phyloP scores from a whole-genome alignment of 2,113 vertebrate species.

The Rhizomys pruinosus region DNA sequence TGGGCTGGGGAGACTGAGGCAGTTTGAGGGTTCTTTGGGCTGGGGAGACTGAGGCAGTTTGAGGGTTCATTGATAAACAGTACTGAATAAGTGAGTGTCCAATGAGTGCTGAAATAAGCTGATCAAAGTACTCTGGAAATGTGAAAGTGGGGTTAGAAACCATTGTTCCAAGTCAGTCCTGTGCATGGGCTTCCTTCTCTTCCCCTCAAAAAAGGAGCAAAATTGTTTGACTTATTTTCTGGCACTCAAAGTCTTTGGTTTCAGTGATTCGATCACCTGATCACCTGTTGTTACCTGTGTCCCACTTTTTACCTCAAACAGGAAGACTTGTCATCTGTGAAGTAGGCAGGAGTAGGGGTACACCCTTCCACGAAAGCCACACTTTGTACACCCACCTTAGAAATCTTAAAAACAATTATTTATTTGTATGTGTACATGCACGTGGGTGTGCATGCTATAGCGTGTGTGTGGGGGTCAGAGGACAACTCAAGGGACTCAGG shows the following conservation, averaged over 20 bases:
- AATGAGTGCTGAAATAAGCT: neutral
- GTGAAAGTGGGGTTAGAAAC: neutral
- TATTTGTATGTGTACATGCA: neutral
- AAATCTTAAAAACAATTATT: neutral
- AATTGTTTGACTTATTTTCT: neutral
- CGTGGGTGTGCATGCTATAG: no score
- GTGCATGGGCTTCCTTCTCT: neutral
- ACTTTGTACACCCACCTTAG: neutral
- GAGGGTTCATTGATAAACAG: neutral
- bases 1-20: no score
- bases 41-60: accelerated
- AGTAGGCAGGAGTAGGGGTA: neutral
- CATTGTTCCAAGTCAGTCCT: neutral
- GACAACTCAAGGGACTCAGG: neutral
- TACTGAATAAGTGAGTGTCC: neutral
- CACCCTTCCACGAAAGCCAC: neutral
- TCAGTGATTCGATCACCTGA: neutral
- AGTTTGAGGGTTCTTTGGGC: neutral
- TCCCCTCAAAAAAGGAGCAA: neutral
- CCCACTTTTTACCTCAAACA: no score
- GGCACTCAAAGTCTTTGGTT: neutral
- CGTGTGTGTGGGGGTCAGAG: neutral
- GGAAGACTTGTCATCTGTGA: neutral
- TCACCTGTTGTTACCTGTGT: neutral
- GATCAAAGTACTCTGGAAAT: neutral